Percentiles rank a stretch among this genome's conserved stretches.
phyloP scores from a whole-genome alignment of 2,113 vertebrate genomes.

The Motacilla alba region DNA sequence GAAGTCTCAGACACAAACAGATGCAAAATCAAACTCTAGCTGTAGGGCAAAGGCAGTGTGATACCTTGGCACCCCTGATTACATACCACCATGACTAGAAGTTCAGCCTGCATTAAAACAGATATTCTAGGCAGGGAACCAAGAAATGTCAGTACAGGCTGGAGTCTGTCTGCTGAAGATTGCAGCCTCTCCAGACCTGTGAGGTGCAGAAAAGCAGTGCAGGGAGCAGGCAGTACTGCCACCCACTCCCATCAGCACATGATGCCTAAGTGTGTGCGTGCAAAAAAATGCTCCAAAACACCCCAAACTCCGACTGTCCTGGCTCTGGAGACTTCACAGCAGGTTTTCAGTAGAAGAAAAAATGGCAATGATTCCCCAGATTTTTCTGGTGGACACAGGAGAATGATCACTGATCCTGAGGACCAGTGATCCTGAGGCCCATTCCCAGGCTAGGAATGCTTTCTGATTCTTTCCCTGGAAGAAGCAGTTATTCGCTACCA shows the following conservation, averaged over 20 bases:
- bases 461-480: not conserved
- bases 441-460: not conserved
- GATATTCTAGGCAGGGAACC: not conserved
- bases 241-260: not conserved
- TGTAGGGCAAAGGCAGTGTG: not conserved
- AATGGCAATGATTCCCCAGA: rapidly evolving
- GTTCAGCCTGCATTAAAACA: not conserved
- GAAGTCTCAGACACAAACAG: not conserved
- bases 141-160: not conserved
- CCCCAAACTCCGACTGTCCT: not conserved
- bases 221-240: not conserved
- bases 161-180: not conserved
- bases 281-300: not conserved
- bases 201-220: not conserved
- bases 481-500: not conserved
- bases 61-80: not conserved
- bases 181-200: not conserved
- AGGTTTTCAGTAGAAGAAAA: not conserved
- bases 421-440: not conserved
- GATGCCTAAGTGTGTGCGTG: rapidly evolving
- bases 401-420: not conserved
- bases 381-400: not conserved
- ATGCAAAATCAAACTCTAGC: not conserved
- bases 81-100: not conserved
- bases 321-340: not conserved